Base-by-base conservation (phyloP, 2,888 invertebrate species). In the Zygothrica quintamaculata region DNA sequence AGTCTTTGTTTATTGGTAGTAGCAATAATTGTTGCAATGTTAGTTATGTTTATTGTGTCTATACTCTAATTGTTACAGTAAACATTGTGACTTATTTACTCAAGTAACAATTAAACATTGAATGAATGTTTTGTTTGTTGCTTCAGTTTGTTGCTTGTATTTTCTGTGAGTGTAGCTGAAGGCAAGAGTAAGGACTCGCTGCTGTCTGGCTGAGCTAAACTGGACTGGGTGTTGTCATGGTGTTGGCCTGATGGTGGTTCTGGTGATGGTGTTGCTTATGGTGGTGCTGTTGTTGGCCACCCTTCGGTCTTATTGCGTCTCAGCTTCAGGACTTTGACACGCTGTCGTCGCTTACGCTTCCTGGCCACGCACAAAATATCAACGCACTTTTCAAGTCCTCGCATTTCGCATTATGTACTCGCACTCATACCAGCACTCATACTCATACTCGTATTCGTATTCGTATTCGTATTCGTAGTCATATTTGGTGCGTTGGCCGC, bases 331-430 rank as follows among this genome's bases (percentile, higher is more conserved):
- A 55, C 37, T 59, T 65, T 57, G 59, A 52, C 73, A 61, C 64
- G 64, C 64, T 25, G 66, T 43, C 47, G 62, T 73, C 60, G 65
- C 77, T 77, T 64, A 72, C 67, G 77, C 75, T 75, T 75, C 77
- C 74, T 75, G 73, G 65, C 76, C 62, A 68, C 70, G 84, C 84
- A 84, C 81, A 84, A 84, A 75, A 75, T 69, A 72, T 72, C 77
- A 64, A 74, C 77, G 77, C 77, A 74, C 74, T 77, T 75, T 77
- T 74, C 58, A 73, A 73, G 64, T 64, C 61, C 69, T 72, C 74
- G 51, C 64, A 55, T 47, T 61, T 56, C 56, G 56, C 57, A 62
- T 52, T 51, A 58, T 44, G 71, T 9, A 44, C n/a, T 15, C 43
- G 22, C 9, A 5, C n/a, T 34, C 34, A 11, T 22, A 3, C 18